Conservation (phyloP, 2,113 vertebrate species). For the Psittacara wagleri region DNA sequence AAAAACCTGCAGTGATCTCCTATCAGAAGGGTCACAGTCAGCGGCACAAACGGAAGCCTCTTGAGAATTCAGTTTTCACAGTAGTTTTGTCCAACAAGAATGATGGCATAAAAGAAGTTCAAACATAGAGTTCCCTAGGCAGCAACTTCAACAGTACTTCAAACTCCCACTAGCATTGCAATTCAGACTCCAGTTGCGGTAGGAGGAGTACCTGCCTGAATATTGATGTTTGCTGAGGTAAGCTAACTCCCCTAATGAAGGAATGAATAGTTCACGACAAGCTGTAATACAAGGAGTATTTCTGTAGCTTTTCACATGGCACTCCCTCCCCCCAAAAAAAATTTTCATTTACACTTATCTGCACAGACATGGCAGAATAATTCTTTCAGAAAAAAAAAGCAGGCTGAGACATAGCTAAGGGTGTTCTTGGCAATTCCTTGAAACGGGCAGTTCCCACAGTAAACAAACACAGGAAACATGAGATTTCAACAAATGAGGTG, state of each 20-base stretch:
- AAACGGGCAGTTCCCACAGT: neutral
- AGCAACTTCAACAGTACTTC: neutral
- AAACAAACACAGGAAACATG: neutral
- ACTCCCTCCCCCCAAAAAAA: neutral
- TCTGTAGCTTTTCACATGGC: neutral
- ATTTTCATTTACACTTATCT: neutral
- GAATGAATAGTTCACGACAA: neutral
- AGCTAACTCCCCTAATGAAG: neutral
- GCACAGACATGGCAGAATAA: neutral
- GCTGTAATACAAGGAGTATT: neutral
- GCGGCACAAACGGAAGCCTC: neutral
- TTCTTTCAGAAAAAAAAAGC: neutral
- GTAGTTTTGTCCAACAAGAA: neutral
- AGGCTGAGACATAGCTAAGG: neutral
- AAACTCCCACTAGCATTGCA: neutral
- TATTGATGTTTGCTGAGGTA: neutral
- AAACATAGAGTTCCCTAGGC: neutral
- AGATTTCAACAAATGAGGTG: neutral
- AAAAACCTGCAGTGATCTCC: neutral
- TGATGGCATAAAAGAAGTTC: neutral
- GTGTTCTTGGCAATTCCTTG: neutral
- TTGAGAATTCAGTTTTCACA: conserved; percentile 25
- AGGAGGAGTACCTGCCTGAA: neutral
- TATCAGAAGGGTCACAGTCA: neutral
- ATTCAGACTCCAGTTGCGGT: neutral